A percentile compares a stretch with the other conserved stretches of the same genome.
Conservation (phyloP, 2,888 invertebrate species). For the Caenorhabditis uteleia region DNA sequence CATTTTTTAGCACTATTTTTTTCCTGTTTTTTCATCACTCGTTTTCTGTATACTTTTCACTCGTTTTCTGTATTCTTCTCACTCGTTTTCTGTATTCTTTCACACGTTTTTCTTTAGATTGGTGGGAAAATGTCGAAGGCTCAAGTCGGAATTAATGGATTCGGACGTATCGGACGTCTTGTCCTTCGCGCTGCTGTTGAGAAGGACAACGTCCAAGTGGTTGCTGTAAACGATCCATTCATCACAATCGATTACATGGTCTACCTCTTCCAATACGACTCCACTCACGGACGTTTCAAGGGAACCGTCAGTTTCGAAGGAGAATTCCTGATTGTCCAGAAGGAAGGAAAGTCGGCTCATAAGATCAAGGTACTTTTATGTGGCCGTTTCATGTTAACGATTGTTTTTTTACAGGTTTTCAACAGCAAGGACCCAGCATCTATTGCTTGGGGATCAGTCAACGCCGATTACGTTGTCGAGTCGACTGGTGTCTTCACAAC, state of each 20-base stretch:
- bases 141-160: conserved; percentile 89
- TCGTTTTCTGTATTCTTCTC: too few species aligned
- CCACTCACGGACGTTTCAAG: conserved; percentile 93
- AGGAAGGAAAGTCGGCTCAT: conserved; percentile 74
- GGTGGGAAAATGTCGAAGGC: conserved; percentile 76
- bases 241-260: conserved; percentile 94
- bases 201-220: conserved; percentile 77
- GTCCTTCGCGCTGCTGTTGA: conserved; percentile 85
- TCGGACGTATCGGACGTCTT: conserved; percentile 90
- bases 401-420: conserved; percentile 10
- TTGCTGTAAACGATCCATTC: conserved; percentile 93
- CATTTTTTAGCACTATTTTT: too few species aligned
- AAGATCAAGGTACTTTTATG: conserved; percentile 82
- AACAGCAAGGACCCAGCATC: conserved; percentile 73
- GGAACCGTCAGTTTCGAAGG: conserved; percentile 82
- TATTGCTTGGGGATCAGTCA: conserved; percentile 87
- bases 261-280: conserved; percentile 79
- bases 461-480: conserved; percentile 94
- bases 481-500: conserved; percentile 98
- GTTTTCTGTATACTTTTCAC: too few species aligned
- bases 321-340: conserved; percentile 81
- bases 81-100: too few species aligned
- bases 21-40: too few species aligned
- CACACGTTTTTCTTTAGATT: too few species aligned
- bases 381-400: background rate